Conservation (phyloP, 2,113 vertebrate genomes). For the Mesocricetus auratus region DNA sequence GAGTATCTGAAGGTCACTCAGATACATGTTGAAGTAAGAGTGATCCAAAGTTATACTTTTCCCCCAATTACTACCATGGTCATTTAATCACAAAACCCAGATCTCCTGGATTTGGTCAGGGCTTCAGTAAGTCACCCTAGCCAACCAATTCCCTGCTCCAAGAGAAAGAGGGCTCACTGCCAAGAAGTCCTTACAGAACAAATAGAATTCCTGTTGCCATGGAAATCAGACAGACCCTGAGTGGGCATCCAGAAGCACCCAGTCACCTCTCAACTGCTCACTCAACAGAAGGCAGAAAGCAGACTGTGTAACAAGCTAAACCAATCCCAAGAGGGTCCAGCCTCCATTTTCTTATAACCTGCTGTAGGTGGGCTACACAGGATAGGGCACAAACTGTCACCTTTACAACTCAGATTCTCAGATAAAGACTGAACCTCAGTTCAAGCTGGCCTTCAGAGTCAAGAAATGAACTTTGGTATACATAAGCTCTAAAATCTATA, state of each 20-base stretch:
- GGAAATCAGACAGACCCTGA: background rate
- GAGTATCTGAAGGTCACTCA: slow-evolving; percentile 64
- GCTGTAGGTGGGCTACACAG: background rate
- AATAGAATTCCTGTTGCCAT: slow-evolving; percentile 1
- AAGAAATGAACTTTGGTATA: background rate
- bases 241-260: background rate
- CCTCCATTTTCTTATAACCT: background rate
- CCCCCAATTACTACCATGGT: slow-evolving; percentile 13
- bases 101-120: background rate
- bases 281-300: background rate
- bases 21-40: slow-evolving; percentile 34
- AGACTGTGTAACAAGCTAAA: background rate
- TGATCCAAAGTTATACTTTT: background rate
- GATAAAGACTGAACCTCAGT: slow-evolving; percentile 1
- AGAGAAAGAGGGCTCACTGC: slow-evolving; percentile 38
- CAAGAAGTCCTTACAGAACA: slow-evolving; percentile 49
- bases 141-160: background rate
- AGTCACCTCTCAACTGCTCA: background rate
- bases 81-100: slow-evolving; percentile 39
- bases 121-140: slow-evolving; percentile 14
- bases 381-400: background rate
- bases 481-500: background rate
- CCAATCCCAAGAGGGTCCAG: background rate
- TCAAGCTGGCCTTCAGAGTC: slow-evolving; percentile 27
- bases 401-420: background rate